These are phyloP conservation scores for Peromyscus aztecus DNA, from an alignment of 2,797 vertebrate species.

Conservation along the genomic window DNA sequence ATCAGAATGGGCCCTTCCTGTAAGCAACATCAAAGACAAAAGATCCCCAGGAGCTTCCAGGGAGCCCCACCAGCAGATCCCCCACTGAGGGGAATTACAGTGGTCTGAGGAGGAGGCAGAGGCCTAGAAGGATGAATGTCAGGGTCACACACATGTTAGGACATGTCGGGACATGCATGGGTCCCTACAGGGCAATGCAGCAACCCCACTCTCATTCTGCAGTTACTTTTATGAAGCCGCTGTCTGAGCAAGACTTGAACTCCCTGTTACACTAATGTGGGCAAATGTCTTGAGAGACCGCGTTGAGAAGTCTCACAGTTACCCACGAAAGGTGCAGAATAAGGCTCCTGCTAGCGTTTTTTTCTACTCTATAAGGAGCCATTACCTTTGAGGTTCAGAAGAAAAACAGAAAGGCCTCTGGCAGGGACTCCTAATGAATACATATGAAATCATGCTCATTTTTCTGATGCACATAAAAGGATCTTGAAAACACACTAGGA, in stretches of 20 bases:
- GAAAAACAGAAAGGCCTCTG: not conserved
- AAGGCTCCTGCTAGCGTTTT: not conserved
- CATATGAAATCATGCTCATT: conserved; percentile 30
- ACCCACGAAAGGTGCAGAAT: not conserved
- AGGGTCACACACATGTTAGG: not conserved
- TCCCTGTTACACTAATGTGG: not conserved
- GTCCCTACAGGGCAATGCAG: not conserved
- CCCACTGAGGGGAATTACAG: not conserved
- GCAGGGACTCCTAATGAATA: conserved; percentile 45
- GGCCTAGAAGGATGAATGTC: too few species aligned
- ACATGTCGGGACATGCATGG: not conserved
- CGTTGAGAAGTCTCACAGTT: not conserved
- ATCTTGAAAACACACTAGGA: conserved; percentile 32
- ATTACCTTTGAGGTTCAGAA: conserved; percentile 25
- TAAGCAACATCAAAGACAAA: conserved; percentile 25
- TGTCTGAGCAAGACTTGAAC: not conserved
- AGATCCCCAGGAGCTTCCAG: not conserved
- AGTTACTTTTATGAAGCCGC: not conserved
- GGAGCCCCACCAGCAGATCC: not conserved
- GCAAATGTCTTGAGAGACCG: conserved; percentile 38
- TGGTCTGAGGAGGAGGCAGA: not conserved
- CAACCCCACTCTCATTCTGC: not conserved
- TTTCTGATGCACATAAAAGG: conserved; percentile 52
- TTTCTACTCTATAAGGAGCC: conserved; percentile 23
- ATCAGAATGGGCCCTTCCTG: conserved; percentile 1